phyloP scores from a whole-genome alignment of 2,113 vertebrate genomes.

The Eurystomus gularis region DNA sequence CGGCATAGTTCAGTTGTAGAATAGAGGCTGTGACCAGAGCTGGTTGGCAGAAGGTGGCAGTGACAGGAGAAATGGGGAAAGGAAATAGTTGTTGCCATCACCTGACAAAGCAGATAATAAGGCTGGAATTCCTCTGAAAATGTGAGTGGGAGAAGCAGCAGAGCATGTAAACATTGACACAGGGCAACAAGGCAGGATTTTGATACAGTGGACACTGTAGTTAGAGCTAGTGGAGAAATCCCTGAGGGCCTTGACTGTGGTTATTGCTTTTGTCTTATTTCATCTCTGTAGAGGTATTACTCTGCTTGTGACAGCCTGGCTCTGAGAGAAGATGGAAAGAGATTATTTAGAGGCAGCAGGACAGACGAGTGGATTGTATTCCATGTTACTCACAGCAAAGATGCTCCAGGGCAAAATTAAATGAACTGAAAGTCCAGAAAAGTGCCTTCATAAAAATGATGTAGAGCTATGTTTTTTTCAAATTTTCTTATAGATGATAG shows the following conservation, averaged over 20 bases:
- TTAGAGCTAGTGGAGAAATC: constrained; percentile 10
- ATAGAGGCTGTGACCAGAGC: background rate
- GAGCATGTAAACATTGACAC: constrained; percentile 36
- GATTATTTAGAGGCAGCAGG: constrained; percentile 36
- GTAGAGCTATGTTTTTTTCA: background rate
- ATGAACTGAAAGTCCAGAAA: constrained; percentile 27
- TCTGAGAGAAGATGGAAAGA: constrained; percentile 25
- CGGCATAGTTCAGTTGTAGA: accelerated
- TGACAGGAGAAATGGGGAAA: background rate
- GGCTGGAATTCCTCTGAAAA: background rate
- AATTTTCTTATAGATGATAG: background rate
- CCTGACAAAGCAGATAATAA: background rate
- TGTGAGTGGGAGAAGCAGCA: background rate
- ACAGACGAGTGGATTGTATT: constrained; percentile 30
- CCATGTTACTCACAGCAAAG: constrained; percentile 30
- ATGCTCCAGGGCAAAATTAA: constrained; percentile 52
- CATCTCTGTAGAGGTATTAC: constrained; percentile 20
- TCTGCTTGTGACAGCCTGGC: constrained; percentile 33
- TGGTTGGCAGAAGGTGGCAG: background rate
- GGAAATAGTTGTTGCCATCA: background rate
- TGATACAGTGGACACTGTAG: constrained; percentile 40
- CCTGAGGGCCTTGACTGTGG: background rate
- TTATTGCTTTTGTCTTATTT: constrained; percentile 61
- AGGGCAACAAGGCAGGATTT: constrained; percentile 22
- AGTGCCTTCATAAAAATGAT: constrained; percentile 34